Conservation (phyloP, 1,140 invertebrate species). For the Pogonus chalceus region DNA sequence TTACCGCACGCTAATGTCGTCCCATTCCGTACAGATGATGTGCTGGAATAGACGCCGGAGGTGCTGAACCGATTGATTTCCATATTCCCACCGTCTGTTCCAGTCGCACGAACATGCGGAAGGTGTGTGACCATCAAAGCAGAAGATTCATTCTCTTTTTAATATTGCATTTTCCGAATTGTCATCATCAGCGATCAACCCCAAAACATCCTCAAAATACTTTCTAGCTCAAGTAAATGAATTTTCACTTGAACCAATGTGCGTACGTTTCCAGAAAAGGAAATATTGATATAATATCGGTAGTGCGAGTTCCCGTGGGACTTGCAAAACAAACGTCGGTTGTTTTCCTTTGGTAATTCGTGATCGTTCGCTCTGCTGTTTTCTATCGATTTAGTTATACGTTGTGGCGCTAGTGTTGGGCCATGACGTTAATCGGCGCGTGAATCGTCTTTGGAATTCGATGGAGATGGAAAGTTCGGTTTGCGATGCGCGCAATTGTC, state of each 20-base stretch:
- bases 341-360: slow-evolving; percentile 2
- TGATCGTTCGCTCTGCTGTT: neutral
- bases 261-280: neutral
- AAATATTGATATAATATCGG: slow-evolving; percentile 7
- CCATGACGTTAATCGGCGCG: slow-evolving; percentile 1
- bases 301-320: neutral
- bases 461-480: no score
- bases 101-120: neutral
- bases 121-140: neutral
- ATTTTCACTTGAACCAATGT: no score
- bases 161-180: no score
- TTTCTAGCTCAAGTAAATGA: no score
- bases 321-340: slow-evolving; percentile 1
- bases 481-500: no score
- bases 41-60: no score
- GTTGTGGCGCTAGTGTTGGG: neutral
- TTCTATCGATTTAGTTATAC: slow-evolving; percentile 1
- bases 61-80: neutral
- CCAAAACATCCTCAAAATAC: no score
- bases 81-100: neutral
- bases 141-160: no score
- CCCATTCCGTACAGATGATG: neutral
- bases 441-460: neutral
- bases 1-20: neutral
- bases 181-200: no score